Conservation (phyloP, 2,888 invertebrate genomes). For the Sminthurides aquaticus region DNA sequence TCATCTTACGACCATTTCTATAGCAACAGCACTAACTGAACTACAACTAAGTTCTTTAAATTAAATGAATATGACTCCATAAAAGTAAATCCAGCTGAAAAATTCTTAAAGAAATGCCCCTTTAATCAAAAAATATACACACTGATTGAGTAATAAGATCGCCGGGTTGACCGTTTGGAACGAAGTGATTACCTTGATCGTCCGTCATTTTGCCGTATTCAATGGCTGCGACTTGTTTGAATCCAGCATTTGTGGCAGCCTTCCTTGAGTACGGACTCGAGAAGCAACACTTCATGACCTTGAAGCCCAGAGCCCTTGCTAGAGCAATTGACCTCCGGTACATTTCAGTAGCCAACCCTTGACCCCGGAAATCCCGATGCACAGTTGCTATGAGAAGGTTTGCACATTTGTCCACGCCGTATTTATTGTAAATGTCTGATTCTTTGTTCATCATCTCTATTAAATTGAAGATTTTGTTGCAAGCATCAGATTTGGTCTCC, state of each 20-base stretch:
- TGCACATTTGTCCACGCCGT: constrained; percentile 15
- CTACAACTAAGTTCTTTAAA: no score
- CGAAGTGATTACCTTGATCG: constrained; percentile 12
- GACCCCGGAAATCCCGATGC: constrained; percentile 14
- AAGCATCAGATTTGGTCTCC: neutral
- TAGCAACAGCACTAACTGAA: no score
- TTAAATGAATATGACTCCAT: no score
- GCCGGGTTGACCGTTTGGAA: constrained; percentile 16
- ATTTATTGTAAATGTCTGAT: constrained; percentile 7
- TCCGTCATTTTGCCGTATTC: neutral
- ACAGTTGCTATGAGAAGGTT: constrained; percentile 18
- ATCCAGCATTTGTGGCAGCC: constrained; percentile 19
- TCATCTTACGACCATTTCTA: no score
- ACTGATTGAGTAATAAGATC: constrained; percentile 7
- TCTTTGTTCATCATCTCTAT: neutral
- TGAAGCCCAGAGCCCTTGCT: constrained; percentile 1
- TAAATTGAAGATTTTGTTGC: neutral
- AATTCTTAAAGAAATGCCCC: no score
- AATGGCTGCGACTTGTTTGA: constrained; percentile 12
- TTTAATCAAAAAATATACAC: no score
- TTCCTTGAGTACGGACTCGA: constrained; percentile 23
- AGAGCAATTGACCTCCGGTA: constrained; percentile 17
- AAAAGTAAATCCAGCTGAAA: no score
- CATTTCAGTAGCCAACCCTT: constrained; percentile 21
- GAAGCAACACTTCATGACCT: constrained; percentile 18